Base-by-base conservation (phyloP, 2,888 invertebrate genomes). In the Carterocephalus palaemon region DNA sequence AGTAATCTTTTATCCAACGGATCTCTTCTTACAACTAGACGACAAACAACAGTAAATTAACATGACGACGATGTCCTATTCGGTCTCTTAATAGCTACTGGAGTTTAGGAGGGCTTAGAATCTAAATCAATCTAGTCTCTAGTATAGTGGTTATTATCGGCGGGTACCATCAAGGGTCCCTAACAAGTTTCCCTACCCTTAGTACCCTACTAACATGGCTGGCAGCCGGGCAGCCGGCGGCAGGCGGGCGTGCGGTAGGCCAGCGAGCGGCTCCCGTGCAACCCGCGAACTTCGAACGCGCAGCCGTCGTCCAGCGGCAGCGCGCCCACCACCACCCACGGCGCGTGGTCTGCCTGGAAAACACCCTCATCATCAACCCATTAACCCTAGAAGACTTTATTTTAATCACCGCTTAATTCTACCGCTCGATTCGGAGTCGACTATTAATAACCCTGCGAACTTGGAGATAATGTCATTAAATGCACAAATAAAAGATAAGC, bases 11-110 rank as follows among this genome's bases (percentile, higher is more conserved):
- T n/a, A n/a, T n/a, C n/a, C n/a, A n/a, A n/a, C n/a, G n/a, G n/a
- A n/a, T n/a, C n/a, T n/a, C n/a, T n/a, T n/a, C n/a, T n/a, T n/a
- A n/a, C n/a, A n/a, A n/a, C n/a, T n/a, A n/a, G n/a, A n/a, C n/a
- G n/a, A n/a, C n/a, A n/a, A n/a, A n/a, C n/a, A n/a, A n/a, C n/a
- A n/a, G n/a, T n/a, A n/a, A n/a, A n/a, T n/a, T n/a, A n/a, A n/a
- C n/a, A n/a, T n/a, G n/a, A n/a, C n/a, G n/a, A n/a, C n/a, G 86
- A 90, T 88, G 77, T 90, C 89, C 70, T 90, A 88, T 84, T 90
- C 88, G 78, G 90, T 88, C 88, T 87, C 89, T 83, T 90, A 89
- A 84, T 76, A 70, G 87, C 86, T 87, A 88, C 75, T 77, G 87
- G 87, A 80, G 86, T 75, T 87, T 89, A 80, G 87, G 88, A 79